Evolutionary conservation across 2,113 vertebrate genomes (phyloP), one percentile per base, ranked within the genome.

Genomic region (Caranx melampygus): DNA sequence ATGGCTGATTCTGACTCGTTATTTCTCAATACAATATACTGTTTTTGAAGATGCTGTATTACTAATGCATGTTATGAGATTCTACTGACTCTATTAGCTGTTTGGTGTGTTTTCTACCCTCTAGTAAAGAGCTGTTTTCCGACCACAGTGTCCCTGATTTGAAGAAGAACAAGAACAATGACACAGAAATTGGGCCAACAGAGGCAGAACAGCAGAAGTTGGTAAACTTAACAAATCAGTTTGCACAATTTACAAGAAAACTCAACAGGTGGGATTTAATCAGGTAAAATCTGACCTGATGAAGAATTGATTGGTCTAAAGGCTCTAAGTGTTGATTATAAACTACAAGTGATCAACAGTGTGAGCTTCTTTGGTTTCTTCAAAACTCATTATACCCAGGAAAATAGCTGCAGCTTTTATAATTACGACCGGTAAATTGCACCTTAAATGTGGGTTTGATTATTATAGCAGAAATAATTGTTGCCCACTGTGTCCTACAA

Each of bases 401-500:
- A 26, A 8, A 33, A 20, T 2, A 20, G 37, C 26, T 13, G 33
- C 35, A 69, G 58, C 44, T 40, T 47, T 54, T 74, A 2, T 10
- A 62, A 37, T 65, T 67, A 13, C 34, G 55, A 66, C 62, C 20
- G 44, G 5, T 3, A 62, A 58, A 79, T 58, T 5, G 11, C 26
- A 7, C n/a, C 20, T 8, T 69, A 42, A 34, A 42, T 10, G 26
- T 44, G 3, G 3, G 3, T 64, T 75, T 55, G 37, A 69, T 21
- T n/a, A 13, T 52, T 34, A 20, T 45, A 60, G 5, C 18, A 20
- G 5, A 2, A 47, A 58, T 12, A 31, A 26, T 7, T 49, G 18
- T 31, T 54, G 21, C 14, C 7, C 33, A 57, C 21, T 44, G 47
- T 72, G 49, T 75, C 55, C 49, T 40, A 75, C 20, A 26, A 61